phyloP scores from a whole-genome alignment of 2,888 invertebrate species.

The Xylota sylvarum region DNA sequence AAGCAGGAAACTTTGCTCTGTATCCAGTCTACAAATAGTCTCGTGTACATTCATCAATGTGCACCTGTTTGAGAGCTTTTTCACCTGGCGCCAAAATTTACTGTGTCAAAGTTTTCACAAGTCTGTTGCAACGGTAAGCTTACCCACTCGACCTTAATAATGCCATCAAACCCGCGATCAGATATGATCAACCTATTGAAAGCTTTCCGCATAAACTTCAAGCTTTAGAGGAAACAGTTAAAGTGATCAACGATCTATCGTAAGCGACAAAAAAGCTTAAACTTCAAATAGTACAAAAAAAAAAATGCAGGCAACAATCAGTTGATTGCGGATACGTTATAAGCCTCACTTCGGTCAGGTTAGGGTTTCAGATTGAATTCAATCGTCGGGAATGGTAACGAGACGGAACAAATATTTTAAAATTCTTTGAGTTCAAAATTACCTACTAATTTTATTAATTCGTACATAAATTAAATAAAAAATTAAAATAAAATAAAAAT shows the following conservation, averaged over 20 bases:
- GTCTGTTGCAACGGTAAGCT: constrained; percentile 4
- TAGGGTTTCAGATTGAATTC: constrained; percentile 63
- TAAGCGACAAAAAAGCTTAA: constrained; percentile 45
- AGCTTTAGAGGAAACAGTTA: constrained; percentile 33
- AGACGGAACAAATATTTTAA: neutral
- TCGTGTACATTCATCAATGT: neutral
- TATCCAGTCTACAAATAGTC: neutral
- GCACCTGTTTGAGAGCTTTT: constrained; percentile 1
- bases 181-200: constrained; percentile 14
- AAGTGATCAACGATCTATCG: constrained; percentile 28
- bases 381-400: constrained; percentile 56
- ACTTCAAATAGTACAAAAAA: constrained; percentile 29
- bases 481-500: constrained; percentile 75
- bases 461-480: constrained; percentile 1
- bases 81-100: neutral
- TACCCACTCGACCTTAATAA: constrained; percentile 30
- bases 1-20: constrained; percentile 8
- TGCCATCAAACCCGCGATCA: neutral
- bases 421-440: neutral
- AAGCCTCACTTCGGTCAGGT: constrained; percentile 51
- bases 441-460: neutral
- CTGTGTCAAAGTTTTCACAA: constrained; percentile 23
- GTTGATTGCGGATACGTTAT: constrained; percentile 57
- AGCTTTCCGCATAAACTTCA: constrained; percentile 6
- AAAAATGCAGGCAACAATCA: constrained; percentile 44